Base-by-base conservation (phyloP, 2,113 vertebrate species). In the Trichomycterus rosablanca region DNA sequence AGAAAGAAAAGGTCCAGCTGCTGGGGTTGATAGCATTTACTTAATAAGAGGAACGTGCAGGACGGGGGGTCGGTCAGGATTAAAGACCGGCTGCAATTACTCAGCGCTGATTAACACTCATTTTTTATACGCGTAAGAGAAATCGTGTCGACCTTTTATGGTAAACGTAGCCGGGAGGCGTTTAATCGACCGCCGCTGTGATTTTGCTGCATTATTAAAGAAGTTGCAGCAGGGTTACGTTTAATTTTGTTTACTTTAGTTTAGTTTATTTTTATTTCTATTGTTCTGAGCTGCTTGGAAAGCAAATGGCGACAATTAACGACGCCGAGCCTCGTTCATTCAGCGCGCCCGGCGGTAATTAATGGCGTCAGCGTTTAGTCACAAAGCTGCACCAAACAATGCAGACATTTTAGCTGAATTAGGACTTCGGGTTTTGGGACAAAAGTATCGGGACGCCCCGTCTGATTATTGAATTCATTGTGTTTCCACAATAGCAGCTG, bases 271-370 rank as follows among this genome's bases (percentile, higher is more conserved):
- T n/a, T n/a, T n/a, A n/a, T n/a, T n/a, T n/a, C n/a, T 19, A 35
- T 45, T 70, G 23, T 70, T 15, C 19, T 32, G 26, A 2, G 24
- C 26, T 26, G 26, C 28, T 63, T 44, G n/a, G 39, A 26, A 59
- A 52, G n/a, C 52, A 55, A 58, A 70, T 54, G 43, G 14, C 34
- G 53, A 70, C 60, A 70, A 59, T 59, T 59, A 70, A 59, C 18
- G 30, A 7, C 39, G 63, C n/a, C 26, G 26, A 4, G 3, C 3
- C 7, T 30, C 7, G 26, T 30, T 30, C n/a, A 30, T 30, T 30
- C 26, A 30, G 57, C 18, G 57, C 18, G 7, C 45, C 15, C 40
- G 42, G 24, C 40, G 8, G 49, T 64, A 39, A 69, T 53, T 64
- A 70, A 64, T 46, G 60, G 10, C 3, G 52, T 9, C 61, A 52